phyloP scores from a whole-genome alignment of 2,797 vertebrate species.

The Aselliscus stoliczkanus region DNA sequence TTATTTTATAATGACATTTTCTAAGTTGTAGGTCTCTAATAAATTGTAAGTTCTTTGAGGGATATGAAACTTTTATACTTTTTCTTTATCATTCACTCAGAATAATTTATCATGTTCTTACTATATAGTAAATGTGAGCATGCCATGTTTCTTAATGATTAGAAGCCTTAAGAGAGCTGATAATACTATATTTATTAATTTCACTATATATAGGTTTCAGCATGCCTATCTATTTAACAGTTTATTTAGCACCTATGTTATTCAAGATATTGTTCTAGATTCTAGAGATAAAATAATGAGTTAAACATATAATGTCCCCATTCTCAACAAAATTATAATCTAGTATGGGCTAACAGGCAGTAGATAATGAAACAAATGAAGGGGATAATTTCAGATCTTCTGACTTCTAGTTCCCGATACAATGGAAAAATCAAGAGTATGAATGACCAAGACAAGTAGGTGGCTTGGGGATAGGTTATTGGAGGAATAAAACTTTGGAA shows the following conservation, averaged over 20 bases:
- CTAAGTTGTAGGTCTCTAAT: background rate
- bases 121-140: background rate
- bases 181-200: background rate
- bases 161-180: background rate
- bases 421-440: background rate
- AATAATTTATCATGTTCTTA: background rate
- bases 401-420: background rate
- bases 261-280: background rate
- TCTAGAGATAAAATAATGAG: background rate
- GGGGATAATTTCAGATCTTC: background rate
- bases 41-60: background rate
- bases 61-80: background rate
- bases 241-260: background rate
- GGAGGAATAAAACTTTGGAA: background rate
- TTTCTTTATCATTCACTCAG: background rate
- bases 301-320: background rate
- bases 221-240: background rate
- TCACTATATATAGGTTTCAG: background rate
- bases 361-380: background rate
- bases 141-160: background rate
- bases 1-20: background rate
- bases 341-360: background rate
- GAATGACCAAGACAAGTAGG: background rate
- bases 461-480: background rate
- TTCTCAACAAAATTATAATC: background rate